phyloP scores from a whole-genome alignment of 2,888 invertebrate species.

The Cenopis cana region DNA sequence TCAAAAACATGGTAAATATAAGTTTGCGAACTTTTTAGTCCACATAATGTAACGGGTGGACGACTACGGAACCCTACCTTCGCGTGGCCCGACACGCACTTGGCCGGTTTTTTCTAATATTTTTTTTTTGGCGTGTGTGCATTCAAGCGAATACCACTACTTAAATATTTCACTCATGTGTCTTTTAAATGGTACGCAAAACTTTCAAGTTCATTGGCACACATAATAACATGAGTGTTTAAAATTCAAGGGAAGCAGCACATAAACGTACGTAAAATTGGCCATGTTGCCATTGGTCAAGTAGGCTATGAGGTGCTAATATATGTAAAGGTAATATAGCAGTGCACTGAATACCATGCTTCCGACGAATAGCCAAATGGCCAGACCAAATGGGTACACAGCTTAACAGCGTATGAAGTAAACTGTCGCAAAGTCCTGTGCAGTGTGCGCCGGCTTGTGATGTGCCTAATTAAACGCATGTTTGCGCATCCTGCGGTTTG shows the following conservation, averaged over 20 bases:
- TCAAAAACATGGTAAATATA: too few relatives aligned
- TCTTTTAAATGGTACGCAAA: conserved; percentile 44
- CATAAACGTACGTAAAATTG: conserved; percentile 52
- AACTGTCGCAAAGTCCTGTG: conserved; percentile 52
- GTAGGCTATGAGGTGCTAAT: conserved; percentile 49
- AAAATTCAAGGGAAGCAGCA: conserved; percentile 52
- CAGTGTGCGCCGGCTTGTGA: conserved; percentile 57
- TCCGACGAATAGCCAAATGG: too few relatives aligned
- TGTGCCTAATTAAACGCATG: conserved; percentile 66
- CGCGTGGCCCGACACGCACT: too few relatives aligned
- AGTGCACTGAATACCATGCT: too few relatives aligned
- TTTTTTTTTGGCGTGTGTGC: not conserved
- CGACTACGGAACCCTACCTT: too few relatives aligned
- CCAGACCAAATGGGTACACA: too few relatives aligned
- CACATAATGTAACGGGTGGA: too few relatives aligned
- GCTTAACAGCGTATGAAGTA: not conserved
- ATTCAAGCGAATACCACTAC: not conserved
- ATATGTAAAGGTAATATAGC: conserved; percentile 26
- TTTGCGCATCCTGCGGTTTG: conserved; percentile 57
- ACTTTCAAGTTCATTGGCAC: conserved; percentile 53
- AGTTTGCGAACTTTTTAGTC: too few relatives aligned
- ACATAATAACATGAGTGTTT: conserved; percentile 53
- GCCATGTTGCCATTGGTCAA: conserved; percentile 7
- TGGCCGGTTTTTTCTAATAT: not conserved
- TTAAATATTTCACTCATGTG: not conserved